These are phyloP conservation scores for Meloe dianella DNA, from an alignment of 2,888 invertebrate species.

Conservation along the genomic window DNA sequence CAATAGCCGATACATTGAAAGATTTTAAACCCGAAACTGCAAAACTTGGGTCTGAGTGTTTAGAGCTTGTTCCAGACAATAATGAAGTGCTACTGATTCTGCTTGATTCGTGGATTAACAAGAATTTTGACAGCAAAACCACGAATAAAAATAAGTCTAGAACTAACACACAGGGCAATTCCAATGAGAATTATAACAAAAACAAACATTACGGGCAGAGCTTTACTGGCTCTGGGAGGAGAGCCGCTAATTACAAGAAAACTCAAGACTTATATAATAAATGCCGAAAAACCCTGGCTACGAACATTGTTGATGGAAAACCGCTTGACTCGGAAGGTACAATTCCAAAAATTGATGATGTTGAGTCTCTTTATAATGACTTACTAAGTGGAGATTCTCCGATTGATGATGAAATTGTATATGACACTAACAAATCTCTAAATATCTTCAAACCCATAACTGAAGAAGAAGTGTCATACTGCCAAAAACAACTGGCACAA, in stretches of 20 bases:
- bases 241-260: slow-evolving; percentile 26
- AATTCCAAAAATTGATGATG: slow-evolving; percentile 17
- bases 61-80: no score
- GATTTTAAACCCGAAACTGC: no score
- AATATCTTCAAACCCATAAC: not conserved
- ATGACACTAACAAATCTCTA: no score
- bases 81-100: no score
- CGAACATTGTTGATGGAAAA: slow-evolving; percentile 17
- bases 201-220: slow-evolving; percentile 6
- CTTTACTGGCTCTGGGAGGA: not conserved
- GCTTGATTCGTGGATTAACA: no score
- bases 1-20: no score
- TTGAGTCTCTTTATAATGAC: slow-evolving; percentile 16
- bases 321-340: slow-evolving; percentile 1
- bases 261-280: slow-evolving; percentile 28
- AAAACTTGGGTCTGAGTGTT: no score
- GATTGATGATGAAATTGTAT: not conserved
- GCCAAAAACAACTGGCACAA: slow-evolving; percentile 22
- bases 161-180: no score
- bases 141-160: no score
- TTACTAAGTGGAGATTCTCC: slow-evolving; percentile 17
- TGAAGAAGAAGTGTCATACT: not conserved
- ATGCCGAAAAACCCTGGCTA: slow-evolving; percentile 19
- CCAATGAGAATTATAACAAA: no score
- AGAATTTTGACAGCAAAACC: no score